Conservation (phyloP, 2,113 vertebrate species). For the Cinclus cinclus region DNA sequence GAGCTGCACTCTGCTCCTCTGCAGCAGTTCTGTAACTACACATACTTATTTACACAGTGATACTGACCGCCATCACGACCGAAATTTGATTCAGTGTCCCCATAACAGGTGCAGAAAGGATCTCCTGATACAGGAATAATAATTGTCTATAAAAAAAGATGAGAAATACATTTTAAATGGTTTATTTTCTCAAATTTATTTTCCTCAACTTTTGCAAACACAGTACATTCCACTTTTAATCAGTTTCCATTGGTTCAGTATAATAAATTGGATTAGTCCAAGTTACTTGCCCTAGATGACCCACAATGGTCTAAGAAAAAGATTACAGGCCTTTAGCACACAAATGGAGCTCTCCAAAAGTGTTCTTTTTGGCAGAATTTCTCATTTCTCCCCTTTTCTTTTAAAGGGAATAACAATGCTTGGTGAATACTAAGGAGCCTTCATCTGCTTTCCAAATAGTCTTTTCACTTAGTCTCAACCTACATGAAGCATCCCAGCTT, state of each 20-base stretch:
- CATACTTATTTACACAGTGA: neutral
- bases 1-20: neutral
- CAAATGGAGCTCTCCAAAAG: neutral
- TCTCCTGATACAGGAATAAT: constrained; percentile 76
- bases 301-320: neutral
- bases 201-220: neutral
- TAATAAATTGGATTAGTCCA: neutral
- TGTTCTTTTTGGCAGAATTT: neutral
- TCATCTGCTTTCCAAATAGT: neutral
- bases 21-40: neutral
- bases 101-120: constrained; percentile 81
- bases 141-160: constrained; percentile 73
- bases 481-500: neutral
- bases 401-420: neutral
- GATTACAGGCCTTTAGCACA: neutral
- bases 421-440: neutral
- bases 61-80: constrained; percentile 85
- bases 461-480: neutral
- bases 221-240: neutral
- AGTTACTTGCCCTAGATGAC: neutral
- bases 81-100: constrained; percentile 80
- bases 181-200: neutral
- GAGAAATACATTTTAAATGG: neutral
- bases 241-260: neutral
- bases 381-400: neutral